Conservation (phyloP, 2,113 vertebrate species). For the Peromyscus polionotus region DNA sequence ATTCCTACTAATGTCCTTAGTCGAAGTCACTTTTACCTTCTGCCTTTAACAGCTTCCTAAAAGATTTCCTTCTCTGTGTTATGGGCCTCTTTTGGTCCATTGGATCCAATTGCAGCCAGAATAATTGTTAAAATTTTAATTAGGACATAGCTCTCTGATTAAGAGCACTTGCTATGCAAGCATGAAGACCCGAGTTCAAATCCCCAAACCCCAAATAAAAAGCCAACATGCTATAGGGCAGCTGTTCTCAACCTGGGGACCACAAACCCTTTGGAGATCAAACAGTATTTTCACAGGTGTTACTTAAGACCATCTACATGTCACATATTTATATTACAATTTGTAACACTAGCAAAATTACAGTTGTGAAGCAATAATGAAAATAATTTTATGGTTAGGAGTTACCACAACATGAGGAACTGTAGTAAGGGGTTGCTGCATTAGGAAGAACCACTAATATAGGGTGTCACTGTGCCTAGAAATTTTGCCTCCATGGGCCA, state of each 20-base stretch:
- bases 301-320: accelerated
- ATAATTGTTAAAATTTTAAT: neutral
- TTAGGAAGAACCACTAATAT: neutral
- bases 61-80: neutral
- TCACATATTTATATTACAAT: neutral
- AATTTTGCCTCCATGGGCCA: neutral
- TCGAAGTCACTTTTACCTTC: neutral
- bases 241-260: neutral
- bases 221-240: neutral
- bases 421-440: too few relatives aligned
- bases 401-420: neutral
- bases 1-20: neutral
- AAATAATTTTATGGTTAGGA: neutral
- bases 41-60: neutral
- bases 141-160: neutral
- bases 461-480: neutral
- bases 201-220: neutral
- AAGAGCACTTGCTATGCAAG: neutral
- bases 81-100: neutral
- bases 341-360: neutral
- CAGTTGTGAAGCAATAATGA: neutral
- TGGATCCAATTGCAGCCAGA: neutral
- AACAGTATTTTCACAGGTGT: neutral
- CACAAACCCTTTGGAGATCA: neutral
- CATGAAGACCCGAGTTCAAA: neutral